Evolutionary conservation across 2,113 vertebrate species (phyloP), one percentile per base, ranked within the genome.

Genomic region (Taurulus bubalis): DNA sequence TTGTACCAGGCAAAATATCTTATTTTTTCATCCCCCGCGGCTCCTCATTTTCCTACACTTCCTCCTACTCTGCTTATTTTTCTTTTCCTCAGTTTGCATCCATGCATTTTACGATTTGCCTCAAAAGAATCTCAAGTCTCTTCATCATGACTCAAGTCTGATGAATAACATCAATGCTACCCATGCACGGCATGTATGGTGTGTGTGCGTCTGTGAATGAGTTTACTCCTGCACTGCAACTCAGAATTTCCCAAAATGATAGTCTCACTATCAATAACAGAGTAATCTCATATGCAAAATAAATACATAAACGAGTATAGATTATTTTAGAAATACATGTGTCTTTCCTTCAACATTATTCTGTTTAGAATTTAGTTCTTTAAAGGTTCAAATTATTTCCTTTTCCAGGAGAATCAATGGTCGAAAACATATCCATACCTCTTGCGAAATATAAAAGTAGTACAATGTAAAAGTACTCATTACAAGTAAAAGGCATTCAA

Each of bases 1-100:
- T 71, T 73, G 42, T 49, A 56, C 2, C 36, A 51, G 28, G 62
- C 14, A 69, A 86, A 71, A 75, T 55, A 38, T 82, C 12, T 3
- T 66, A 0, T 62, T 47, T 67, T 79, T 53, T 75, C 26, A 26
- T 69, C 75, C 34, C 80, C 24, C 45, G 67, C 3, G 1, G 63
- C 63, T 62, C 49, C 45, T 42, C 15, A 40, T 66, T 45, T 38
- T 49, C n/a, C 30, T 79, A 65, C 22, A 18, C 68, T 75, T 64
- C 64, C 47, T 65, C 69, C 20, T 7, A 2, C 22, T 71, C 1
- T 1, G 58, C 69, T 58, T 58, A 22, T 86, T 71, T 65, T 68
- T 65, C 2, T 49, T 71, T 72, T 63, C 71, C 49, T 40, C 36
- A 42, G 47, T 69, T 83, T 24, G 22, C 22, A n/a, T 76, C 6